phyloP scores from a whole-genome alignment of 2,113 vertebrate species.

The Canis aureus region DNA sequence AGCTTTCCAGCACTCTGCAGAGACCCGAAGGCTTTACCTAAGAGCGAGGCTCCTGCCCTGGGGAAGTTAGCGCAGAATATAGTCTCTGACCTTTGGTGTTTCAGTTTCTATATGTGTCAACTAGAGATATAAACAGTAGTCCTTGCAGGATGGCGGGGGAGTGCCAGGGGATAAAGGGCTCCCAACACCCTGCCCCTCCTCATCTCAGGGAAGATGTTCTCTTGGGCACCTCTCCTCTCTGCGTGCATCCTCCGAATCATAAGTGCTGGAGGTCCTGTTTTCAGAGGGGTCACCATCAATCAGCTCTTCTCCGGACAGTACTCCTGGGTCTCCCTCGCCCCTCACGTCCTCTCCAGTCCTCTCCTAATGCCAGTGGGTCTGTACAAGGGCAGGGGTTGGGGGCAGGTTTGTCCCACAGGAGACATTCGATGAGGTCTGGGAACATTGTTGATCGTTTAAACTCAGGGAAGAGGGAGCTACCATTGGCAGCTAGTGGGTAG shows the following conservation, averaged over 20 bases:
- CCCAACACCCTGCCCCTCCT: neutral
- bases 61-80: neutral
- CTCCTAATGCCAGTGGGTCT: neutral
- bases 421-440: neutral
- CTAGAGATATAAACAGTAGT: neutral
- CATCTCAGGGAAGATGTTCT: fast-evolving
- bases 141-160: neutral
- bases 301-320: neutral
- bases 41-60: neutral
- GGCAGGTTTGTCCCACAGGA: neutral
- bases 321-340: too few species aligned
- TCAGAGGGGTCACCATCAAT: neutral
- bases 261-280: neutral
- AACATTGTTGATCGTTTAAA: neutral
- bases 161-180: neutral
- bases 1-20: neutral
- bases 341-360: neutral
- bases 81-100: neutral
- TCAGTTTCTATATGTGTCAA: neutral
- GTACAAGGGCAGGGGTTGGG: fast-evolving
- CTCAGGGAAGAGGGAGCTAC: neutral
- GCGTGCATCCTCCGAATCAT: neutral
- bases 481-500: too few species aligned
- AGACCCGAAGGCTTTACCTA: neutral
- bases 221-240: neutral